Evolutionary conservation across 2,113 vertebrate genomes (phyloP), one percentile per base, ranked within the genome.

Genomic region (Coptodon bakossiorum): DNA sequence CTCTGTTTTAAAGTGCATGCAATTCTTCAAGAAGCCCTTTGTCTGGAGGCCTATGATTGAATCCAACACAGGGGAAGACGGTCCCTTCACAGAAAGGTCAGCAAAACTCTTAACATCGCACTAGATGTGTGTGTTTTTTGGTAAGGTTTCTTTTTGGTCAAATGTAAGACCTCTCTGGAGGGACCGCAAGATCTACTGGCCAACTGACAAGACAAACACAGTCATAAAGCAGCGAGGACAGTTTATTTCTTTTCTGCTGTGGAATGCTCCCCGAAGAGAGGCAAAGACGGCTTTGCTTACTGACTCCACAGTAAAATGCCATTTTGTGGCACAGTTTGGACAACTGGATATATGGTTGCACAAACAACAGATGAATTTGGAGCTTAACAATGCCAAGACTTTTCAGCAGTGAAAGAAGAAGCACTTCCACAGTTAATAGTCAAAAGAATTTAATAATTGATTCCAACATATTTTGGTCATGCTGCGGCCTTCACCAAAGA

Each of bases 121-220:
- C 10, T 68, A 78, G 76, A 82, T 84, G 54, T 66, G 68, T 78
- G 45, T 13, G 6, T 52, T 24, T 85, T 63, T 59, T 54, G 63
- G 31, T 86, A 34, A 80, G 56, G 48, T 91, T 91, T 86, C 54
- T 59, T 81, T 91, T 85, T 76, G 92, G 83, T 88, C 80, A 82
- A 84, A 87, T 54, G 80, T 52, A 53, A 92, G 88, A 88, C 86
- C 91, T 92, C 88, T 85, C 54, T 59, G 71, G 84, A 89, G 88
- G 78, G 63, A 86, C 86, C 10, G 22, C 19, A 17, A 84, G 89
- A 38, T 89, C 66, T 84, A 53, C 90, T 94, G 94, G 92, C 93
- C 45, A 22, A 5, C 89, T 88, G 92, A 94, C 94, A 93, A 93
- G 88, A 91, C 91, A 93, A 95, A 95, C 90, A 92, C 81, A n/a